A percentile compares a stretch with the other conserved stretches of the same genome.
These are phyloP conservation scores for Caenorhabditis imperialis DNA, from an alignment of 2,888 invertebrate genomes.

Conservation along the genomic window DNA sequence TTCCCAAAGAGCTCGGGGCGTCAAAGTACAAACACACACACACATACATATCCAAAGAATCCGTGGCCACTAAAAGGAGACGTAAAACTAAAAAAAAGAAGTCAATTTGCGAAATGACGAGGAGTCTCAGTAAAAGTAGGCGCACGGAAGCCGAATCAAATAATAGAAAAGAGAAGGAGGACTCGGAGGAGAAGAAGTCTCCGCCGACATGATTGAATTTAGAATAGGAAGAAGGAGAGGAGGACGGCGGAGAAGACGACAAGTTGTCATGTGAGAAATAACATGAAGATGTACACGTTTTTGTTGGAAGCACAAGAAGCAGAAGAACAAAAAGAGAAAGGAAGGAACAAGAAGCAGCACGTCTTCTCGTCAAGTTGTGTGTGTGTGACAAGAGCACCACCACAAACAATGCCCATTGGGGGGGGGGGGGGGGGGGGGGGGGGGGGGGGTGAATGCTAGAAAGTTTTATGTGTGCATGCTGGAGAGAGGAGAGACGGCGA, in stretches of 20 bases:
- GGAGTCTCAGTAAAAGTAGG: constrained; percentile 13
- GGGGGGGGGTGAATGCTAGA: constrained; percentile 49
- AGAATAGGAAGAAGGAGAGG: constrained; percentile 48
- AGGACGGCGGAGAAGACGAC: constrained; percentile 19
- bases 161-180: constrained; percentile 35
- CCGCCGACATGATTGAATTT: constrained; percentile 47
- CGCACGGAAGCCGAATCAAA: constrained; percentile 34
- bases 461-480: constrained; percentile 33
- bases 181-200: constrained; percentile 38
- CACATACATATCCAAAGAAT: too few relatives aligned
- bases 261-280: constrained; percentile 51
- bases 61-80: constrained; percentile 1
- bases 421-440: too few relatives aligned
- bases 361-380: constrained; percentile 46
- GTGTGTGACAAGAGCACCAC: constrained; percentile 47
- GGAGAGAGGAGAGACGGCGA: constrained; percentile 11
- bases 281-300: constrained; percentile 50
- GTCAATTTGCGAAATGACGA: constrained; percentile 30
- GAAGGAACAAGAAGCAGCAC: constrained; percentile 40
- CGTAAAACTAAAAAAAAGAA: constrained; percentile 13
- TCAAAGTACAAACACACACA: too few relatives aligned
- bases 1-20: too few relatives aligned
- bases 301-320: constrained; percentile 3
- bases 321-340: constrained; percentile 28
- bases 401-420: constrained; percentile 52